Evolutionary conservation across 1,140 invertebrate species (phyloP).

Genomic region (Atta cephalotes): DNA sequence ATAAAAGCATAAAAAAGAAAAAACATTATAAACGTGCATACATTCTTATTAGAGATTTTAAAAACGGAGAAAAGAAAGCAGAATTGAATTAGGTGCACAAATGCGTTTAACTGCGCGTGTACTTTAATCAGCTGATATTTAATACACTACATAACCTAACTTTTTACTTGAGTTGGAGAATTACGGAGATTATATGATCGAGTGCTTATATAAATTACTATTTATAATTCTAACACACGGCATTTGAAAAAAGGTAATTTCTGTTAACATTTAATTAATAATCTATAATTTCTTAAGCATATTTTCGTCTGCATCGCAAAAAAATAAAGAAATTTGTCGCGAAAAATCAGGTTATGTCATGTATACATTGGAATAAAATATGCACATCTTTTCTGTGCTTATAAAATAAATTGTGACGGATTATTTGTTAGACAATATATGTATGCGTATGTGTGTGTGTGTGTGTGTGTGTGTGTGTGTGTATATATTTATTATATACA

Average conservation of each 20-base stretch:
- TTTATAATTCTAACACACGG: background rate
- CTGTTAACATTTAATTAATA: background rate
- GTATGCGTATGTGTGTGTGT: no score
- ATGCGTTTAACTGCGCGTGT: background rate
- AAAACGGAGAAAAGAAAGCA: background rate
- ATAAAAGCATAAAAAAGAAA: no score
- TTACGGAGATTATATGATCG: background rate
- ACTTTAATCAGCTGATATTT: background rate
- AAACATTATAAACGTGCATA: background rate
- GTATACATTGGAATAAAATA: background rate
- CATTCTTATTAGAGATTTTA: background rate
- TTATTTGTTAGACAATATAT: no score
- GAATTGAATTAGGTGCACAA: background rate
- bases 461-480: no score
- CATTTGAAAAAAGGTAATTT: constrained; percentile 17
- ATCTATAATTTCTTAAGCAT: background rate
- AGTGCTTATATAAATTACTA: background rate
- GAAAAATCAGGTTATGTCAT: background rate
- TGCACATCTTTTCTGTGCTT: background rate
- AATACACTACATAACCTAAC: no score
- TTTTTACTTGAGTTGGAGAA: background rate
- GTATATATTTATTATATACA: background rate
- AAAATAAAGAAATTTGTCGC: background rate
- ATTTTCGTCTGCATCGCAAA: no score
- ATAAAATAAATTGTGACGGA: background rate